These are phyloP conservation scores for Acestrorhynchus altus DNA, from an alignment of 2,797 vertebrate genomes.

Conservation along the genomic window DNA sequence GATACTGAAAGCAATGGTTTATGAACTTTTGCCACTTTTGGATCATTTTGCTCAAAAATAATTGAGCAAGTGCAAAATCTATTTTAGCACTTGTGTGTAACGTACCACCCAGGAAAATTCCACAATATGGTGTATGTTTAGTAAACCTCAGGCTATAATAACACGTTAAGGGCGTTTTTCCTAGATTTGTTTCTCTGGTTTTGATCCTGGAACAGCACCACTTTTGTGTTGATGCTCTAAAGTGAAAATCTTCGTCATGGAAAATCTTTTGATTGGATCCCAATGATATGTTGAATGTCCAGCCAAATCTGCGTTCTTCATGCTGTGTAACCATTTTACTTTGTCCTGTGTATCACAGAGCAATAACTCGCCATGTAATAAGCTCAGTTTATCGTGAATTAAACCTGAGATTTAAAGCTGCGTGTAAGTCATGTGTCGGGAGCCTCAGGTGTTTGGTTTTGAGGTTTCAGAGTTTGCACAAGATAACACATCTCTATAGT, in stretches of 20 bases:
- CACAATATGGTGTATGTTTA: no score
- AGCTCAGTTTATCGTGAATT: not conserved
- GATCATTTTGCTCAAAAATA: no score
- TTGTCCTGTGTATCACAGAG: not conserved
- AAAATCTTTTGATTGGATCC: not conserved
- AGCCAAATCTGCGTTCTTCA: not conserved
- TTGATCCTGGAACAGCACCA: not conserved
- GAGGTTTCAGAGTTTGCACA: slow-evolving; percentile 60
- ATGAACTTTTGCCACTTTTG: no score
- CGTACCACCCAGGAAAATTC: no score
- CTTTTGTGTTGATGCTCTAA: not conserved
- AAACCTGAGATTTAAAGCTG: not conserved
- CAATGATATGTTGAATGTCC: not conserved
- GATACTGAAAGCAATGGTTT: no score
- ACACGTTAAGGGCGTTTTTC: no score
- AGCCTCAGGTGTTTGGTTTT: not conserved
- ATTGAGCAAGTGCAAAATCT: no score
- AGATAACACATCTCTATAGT: slow-evolving; percentile 60
- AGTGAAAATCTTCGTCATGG: not conserved
- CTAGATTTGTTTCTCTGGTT: not conserved
- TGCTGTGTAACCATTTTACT: not conserved
- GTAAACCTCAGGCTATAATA: no score
- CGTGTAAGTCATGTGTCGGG: not conserved
- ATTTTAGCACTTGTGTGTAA: no score
- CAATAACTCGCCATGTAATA: not conserved